Evolutionary conservation across 2,113 vertebrate species (phyloP).

Genomic region (Mobula hypostoma): DNA sequence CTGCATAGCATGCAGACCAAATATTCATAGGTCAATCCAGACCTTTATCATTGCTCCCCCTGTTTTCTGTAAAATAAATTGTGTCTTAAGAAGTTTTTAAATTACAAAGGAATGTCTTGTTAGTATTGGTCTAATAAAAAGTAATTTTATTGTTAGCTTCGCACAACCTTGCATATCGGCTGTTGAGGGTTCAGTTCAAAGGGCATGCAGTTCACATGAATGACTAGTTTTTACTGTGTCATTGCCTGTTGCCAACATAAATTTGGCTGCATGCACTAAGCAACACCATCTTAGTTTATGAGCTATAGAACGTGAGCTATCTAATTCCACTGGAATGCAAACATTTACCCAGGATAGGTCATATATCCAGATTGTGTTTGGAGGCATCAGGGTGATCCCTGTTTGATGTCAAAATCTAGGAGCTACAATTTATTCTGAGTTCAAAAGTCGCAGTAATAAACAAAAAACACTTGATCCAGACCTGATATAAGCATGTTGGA

Average conservation of each 20-base stretch:
- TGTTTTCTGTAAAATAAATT: background rate
- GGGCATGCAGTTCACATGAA: background rate
- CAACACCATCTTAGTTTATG: constrained; percentile 1
- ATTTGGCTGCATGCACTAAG: background rate
- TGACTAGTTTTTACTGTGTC: background rate
- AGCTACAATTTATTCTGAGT: background rate
- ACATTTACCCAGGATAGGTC: constrained; percentile 26
- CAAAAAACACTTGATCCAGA: too few relatives aligned
- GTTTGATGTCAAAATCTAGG: background rate
- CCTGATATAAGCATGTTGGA: background rate
- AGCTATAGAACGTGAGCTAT: constrained; percentile 17
- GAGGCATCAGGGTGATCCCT: background rate
- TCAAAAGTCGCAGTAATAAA: background rate
- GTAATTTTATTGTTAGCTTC: background rate
- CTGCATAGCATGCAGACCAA: background rate
- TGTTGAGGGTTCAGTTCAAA: constrained; percentile 9
- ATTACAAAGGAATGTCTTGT: background rate
- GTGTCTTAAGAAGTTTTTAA: background rate
- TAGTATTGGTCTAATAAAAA: background rate
- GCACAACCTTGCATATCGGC: background rate
- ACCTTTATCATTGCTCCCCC: background rate
- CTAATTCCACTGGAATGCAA: constrained; percentile 13
- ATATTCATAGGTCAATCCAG: background rate
- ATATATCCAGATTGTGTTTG: background rate
- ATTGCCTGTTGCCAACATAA: constrained; percentile 9